Percentiles rank a stretch among this genome's conserved stretches.
Evolutionary conservation across 2,113 vertebrate species (phyloP).

Genomic region (Podilymbus podiceps): DNA sequence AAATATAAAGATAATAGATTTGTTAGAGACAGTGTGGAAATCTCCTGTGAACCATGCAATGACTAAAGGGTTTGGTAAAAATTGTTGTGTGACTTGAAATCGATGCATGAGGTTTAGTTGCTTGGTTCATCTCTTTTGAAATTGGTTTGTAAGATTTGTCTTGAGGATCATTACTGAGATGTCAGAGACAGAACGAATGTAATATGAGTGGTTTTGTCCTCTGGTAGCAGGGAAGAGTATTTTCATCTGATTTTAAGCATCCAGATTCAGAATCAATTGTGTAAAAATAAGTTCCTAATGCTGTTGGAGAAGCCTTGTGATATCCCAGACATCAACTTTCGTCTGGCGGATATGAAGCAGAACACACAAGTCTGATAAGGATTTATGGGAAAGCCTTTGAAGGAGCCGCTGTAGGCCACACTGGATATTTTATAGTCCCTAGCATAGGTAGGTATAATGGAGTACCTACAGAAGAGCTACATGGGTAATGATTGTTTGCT

Average conservation of each 20-base stretch:
- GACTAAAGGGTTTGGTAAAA: not conserved
- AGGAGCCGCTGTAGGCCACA: not conserved
- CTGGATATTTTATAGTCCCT: not conserved
- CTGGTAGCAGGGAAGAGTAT: not conserved
- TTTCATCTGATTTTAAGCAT: not conserved
- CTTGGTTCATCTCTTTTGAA: not conserved
- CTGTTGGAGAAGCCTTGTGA: not conserved
- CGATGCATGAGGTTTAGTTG: not conserved
- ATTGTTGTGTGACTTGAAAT: not conserved
- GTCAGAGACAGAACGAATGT: not conserved
- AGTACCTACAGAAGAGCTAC: not conserved
- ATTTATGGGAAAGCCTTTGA: not conserved
- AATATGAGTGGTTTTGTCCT: not conserved
- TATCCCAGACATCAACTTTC: not conserved
- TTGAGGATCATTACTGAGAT: not conserved
- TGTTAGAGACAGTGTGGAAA: not conserved
- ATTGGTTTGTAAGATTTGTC: not conserved
- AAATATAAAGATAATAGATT: not conserved
- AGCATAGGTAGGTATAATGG: not conserved
- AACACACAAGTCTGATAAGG: not conserved
- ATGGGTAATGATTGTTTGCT: not conserved
- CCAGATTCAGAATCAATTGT: not conserved
- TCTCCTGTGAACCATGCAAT: not conserved
- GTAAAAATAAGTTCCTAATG: not conserved
- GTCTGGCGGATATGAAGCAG: not conserved